These are phyloP conservation scores for Pterocles burchelli DNA, from an alignment of 2,113 vertebrate species.

Conservation along the genomic window DNA sequence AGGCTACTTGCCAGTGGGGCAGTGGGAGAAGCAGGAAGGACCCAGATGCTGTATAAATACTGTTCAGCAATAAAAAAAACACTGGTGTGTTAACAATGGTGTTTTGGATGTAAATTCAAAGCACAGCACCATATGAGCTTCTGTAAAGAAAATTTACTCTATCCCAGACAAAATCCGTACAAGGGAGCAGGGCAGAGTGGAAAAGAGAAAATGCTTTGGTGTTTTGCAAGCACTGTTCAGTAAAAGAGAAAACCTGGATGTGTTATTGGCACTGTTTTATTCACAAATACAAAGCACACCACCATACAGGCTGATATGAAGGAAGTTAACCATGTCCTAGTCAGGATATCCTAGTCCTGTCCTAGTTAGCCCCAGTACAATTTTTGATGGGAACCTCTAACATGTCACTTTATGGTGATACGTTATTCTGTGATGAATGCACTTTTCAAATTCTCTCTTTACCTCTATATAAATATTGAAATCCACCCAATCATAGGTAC, in stretches of 20 bases:
- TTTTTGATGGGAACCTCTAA: background rate
- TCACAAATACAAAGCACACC: background rate
- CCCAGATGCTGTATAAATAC: background rate
- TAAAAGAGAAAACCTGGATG: background rate
- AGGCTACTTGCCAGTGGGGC: accelerated
- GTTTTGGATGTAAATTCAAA: background rate
- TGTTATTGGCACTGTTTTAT: background rate
- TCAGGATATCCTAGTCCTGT: too few species aligned
- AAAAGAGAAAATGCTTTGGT: background rate
- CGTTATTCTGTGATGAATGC: background rate
- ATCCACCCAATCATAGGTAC: background rate
- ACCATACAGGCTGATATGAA: background rate
- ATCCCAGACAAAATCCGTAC: background rate
- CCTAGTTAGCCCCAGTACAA: background rate
- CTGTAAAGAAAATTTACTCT: background rate
- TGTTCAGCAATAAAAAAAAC: background rate
- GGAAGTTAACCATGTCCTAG: background rate
- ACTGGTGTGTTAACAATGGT: background rate
- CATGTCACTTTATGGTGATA: background rate
- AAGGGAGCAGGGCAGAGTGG: background rate
- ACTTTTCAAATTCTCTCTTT: background rate
- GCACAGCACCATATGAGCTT: background rate
- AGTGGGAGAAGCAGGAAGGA: background rate
- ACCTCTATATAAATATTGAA: background rate
- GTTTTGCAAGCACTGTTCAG: background rate